Conservation (phyloP, 92 coral and sea anemone genomes). For the Palythoa grandis region DNA sequence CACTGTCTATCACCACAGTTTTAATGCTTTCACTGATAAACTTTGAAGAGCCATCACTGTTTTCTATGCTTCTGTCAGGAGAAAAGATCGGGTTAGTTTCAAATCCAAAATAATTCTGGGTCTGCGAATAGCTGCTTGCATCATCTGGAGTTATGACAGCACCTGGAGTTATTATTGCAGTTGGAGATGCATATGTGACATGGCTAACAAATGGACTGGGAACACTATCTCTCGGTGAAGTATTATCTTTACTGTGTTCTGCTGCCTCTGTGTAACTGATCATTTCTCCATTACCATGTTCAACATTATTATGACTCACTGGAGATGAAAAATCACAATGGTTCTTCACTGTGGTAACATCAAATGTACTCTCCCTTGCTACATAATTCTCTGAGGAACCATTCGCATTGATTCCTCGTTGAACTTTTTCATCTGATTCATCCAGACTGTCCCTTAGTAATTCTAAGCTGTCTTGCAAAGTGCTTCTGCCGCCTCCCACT, state of each 20-base stretch:
- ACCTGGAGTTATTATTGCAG: background rate
- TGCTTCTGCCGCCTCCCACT: background rate
- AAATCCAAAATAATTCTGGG: background rate
- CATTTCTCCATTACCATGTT: background rate
- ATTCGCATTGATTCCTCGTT: background rate
- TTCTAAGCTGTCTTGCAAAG: conserved; percentile 71
- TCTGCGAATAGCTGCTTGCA: background rate
- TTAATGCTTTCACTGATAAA: background rate
- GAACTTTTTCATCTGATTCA: conserved; percentile 2
- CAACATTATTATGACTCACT: background rate
- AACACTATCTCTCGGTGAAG: conserved; percentile 16
- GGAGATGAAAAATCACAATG: background rate
- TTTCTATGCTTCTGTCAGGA: background rate
- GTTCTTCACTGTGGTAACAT: background rate
- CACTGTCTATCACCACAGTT: background rate
- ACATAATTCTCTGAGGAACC: background rate
- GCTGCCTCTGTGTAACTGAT: background rate
- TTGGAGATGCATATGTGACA: conserved; percentile 22
- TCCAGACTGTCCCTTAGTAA: conserved; percentile 73
- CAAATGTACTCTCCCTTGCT: background rate
- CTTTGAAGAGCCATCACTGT: background rate
- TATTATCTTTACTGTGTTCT: background rate
- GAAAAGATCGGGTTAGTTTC: background rate
- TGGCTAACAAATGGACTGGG: conserved; percentile 18
- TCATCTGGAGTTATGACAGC: background rate